Evolutionary conservation across 2,113 vertebrate species (phyloP).

Genomic region (Phoenicopterus ruber): DNA sequence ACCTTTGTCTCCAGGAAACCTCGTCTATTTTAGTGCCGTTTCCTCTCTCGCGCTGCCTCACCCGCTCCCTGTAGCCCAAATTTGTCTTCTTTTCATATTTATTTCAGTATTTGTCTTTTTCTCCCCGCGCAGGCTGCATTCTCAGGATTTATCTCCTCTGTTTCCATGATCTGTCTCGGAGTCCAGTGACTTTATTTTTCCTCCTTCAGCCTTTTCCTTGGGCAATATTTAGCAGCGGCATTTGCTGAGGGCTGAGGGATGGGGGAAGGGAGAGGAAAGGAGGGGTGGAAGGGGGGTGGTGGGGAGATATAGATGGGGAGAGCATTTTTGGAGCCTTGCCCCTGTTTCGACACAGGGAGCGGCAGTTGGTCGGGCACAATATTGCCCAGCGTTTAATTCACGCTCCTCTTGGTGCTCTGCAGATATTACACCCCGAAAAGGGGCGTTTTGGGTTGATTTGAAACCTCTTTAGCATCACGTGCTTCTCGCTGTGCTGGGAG

Average conservation of each 20-base stretch:
- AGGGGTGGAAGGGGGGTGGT: background rate
- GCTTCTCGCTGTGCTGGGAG: background rate
- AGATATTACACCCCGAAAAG: background rate
- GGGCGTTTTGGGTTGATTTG: background rate
- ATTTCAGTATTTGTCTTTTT: constrained; percentile 72
- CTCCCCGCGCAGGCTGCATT: constrained; percentile 10
- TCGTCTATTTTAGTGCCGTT: constrained; percentile 58
- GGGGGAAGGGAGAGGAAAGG: background rate
- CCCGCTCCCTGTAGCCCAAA: constrained; percentile 45
- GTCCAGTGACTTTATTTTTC: constrained; percentile 35
- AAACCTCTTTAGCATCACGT: background rate
- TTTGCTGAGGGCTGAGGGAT: background rate
- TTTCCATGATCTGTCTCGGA: constrained; percentile 35
- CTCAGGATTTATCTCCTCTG: constrained; percentile 69
- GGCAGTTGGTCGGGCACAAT: background rate
- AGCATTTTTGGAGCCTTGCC: background rate
- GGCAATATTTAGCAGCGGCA: background rate
- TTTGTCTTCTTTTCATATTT: constrained; percentile 76
- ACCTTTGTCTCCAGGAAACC: constrained; percentile 65
- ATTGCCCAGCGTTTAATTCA: background rate
- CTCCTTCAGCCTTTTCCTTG: constrained; percentile 6
- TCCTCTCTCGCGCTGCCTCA: constrained; percentile 16
- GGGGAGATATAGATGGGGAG: background rate
- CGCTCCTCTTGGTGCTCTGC: background rate
- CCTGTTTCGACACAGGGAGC: background rate